Evolutionary conservation across 2,888 invertebrate species (phyloP).

Genomic region (Aleiodes alternator): DNA sequence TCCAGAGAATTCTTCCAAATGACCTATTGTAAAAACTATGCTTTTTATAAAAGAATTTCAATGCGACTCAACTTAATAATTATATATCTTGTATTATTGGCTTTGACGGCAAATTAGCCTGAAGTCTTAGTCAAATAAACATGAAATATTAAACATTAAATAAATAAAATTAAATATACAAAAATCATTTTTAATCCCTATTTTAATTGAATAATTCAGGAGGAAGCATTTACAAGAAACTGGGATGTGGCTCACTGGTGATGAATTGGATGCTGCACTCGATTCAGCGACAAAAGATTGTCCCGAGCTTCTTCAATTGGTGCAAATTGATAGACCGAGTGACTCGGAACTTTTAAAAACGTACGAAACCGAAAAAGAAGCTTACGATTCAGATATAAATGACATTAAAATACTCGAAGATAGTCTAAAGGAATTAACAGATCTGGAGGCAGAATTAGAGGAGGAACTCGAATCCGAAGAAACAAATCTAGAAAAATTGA

Average conservation of each 20-base stretch:
- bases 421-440: slow-evolving; percentile 61
- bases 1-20: no score
- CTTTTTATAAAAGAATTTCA: no score
- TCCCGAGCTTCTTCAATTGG: slow-evolving; percentile 64
- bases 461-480: slow-evolving; percentile 56
- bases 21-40: no score
- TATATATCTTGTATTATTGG: no score
- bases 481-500: slow-evolving; percentile 55
- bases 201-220: slow-evolving; percentile 50
- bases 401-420: slow-evolving; percentile 61
- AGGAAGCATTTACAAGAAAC: slow-evolving; percentile 61
- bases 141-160: no score
- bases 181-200: neutral
- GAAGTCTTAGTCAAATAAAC: no score
- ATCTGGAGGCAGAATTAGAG: slow-evolving; percentile 50
- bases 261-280: slow-evolving; percentile 64
- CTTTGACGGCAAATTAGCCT: no score
- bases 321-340: slow-evolving; percentile 54
- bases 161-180: no score
- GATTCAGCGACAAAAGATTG: slow-evolving; percentile 61
- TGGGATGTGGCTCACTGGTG: slow-evolving; percentile 63
- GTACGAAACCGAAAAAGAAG: slow-evolving; percentile 60
- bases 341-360: slow-evolving; percentile 54
- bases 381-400: slow-evolving; percentile 60
- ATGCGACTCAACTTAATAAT: no score